Base-by-base conservation (phyloP, 2,888 invertebrate species). In the Amorpha juglandis region DNA sequence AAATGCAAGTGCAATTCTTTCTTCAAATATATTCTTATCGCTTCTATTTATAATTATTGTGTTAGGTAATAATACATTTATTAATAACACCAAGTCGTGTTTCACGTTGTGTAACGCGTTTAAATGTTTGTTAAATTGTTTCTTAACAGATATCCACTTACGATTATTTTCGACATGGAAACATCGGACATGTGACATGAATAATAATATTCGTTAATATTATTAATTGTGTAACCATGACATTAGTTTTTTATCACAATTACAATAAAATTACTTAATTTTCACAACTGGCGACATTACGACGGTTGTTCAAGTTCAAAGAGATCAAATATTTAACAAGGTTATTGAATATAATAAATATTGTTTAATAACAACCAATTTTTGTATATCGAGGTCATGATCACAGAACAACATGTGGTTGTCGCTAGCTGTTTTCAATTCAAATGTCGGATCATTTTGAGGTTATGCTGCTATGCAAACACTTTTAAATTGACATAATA, bases 341-440 rank as follows among this genome's bases (percentile, higher is more conserved):
- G 48, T 48, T 48, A 48, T 16, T 16, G 48, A n/a, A 7, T 48
- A n/a, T n/a, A 27, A 27, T n/a, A 16, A 38, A 38, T 58, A 16
- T 11, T 19, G 9, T 55, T 38, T 16, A 42, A 42, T 11, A 58
- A 58, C 14, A 53, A 53, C 33, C 38, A 58, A 9, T 42, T 42
- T n/a, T 42, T 58, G 38, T 42, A 12, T 38, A 55, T 19, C 52
- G 52, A 58, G 58, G 38, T 42, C 42, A 58, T 58, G 58, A 58
- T 19, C 58, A 19, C 42, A 14, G 33, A 53, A 14, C 50, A 50
- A 52, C 58, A 58, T 42, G 58, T 58, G 55, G 35, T 35, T 19
- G 42, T 58, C 38, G 16, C 27, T 42, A 16, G 19, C 19, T 58
- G 42, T 58, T 58, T 58, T 58, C 42, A 58, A 58, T 58, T 58